Conservation (phyloP, 2,888 invertebrate species). For the Rhodophaea formosa region DNA sequence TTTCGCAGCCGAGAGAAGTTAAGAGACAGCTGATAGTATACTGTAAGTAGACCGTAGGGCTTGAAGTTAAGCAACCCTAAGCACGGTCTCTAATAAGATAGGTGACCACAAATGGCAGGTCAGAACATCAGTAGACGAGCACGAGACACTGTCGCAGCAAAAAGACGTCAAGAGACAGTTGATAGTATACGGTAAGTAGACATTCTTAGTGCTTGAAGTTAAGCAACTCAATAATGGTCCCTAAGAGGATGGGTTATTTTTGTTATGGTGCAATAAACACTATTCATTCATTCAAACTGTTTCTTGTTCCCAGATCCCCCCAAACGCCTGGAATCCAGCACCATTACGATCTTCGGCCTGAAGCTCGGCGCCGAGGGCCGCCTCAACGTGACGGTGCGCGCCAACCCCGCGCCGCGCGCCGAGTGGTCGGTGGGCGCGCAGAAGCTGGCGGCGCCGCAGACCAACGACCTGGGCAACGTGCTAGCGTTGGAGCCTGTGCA, state of each 20-base stretch:
- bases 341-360: slow-evolving; percentile 86
- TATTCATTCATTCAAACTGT: too few relatives aligned
- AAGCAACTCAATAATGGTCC: too few relatives aligned
- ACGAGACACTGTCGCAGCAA: too few relatives aligned
- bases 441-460: slow-evolving; percentile 37
- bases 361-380: slow-evolving; percentile 86
- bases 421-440: slow-evolving; percentile 84
- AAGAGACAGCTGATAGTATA: slow-evolving; percentile 57
- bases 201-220: background rate
- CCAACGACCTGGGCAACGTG: slow-evolving; percentile 37
- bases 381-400: slow-evolving; percentile 86
- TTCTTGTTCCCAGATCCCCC: slow-evolving; percentile 81
- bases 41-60: slow-evolving; percentile 48
- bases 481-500: slow-evolving; percentile 49
- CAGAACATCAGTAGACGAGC: too few relatives aligned
- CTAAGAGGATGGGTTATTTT: too few relatives aligned
- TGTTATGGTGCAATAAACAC: too few relatives aligned
- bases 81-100: too few relatives aligned
- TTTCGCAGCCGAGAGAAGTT: slow-evolving; percentile 57
- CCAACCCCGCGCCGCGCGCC: slow-evolving; percentile 86
- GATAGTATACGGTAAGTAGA: slow-evolving; percentile 58
- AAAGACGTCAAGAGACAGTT: slow-evolving; percentile 53
- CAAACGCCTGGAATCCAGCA: slow-evolving; percentile 74
- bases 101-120: too few relatives aligned
- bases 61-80: background rate